Evolutionary conservation across 2,113 vertebrate species (phyloP).

Genomic region (Cyanistes caeruleus): DNA sequence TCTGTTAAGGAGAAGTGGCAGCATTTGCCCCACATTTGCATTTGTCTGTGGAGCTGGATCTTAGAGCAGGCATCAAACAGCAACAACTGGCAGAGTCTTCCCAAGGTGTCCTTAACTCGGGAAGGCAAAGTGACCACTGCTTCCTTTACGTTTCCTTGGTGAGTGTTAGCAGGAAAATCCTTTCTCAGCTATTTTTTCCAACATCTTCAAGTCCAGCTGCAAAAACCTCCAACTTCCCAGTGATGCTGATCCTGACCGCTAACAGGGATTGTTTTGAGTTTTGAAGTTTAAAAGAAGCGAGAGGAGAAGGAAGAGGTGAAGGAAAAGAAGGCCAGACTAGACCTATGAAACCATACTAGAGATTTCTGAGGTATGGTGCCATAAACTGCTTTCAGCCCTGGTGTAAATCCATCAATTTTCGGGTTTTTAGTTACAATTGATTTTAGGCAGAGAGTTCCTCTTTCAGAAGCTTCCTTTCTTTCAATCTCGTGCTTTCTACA

Average conservation of each 20-base stretch:
- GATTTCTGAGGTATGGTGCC: not conserved
- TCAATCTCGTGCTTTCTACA: not conserved
- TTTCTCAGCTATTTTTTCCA: not conserved
- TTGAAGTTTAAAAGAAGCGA: not conserved
- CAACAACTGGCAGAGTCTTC: not conserved
- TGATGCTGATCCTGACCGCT: not conserved
- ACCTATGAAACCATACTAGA: not conserved
- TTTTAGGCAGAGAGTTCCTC: constrained; percentile 2
- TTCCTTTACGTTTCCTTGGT: not conserved
- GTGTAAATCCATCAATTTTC: not conserved
- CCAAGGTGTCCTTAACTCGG: not conserved
- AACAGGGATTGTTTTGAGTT: not conserved
- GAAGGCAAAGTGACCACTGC: not conserved
- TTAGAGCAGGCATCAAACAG: not conserved
- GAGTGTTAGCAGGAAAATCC: not conserved
- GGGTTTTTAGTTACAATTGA: not conserved
- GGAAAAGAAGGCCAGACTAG: not conserved
- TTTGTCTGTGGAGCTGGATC: not conserved
- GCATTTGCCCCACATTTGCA: not conserved
- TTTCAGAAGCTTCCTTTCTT: constrained; percentile 21
- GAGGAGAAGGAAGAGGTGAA: not conserved
- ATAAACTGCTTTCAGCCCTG: not conserved
- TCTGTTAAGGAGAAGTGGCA: not conserved
- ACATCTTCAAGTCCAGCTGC: not conserved
- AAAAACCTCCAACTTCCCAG: not conserved